These are phyloP conservation scores for Sorex maritimensis DNA, from an alignment of 2,797 vertebrate genomes.

Conservation along the genomic window DNA sequence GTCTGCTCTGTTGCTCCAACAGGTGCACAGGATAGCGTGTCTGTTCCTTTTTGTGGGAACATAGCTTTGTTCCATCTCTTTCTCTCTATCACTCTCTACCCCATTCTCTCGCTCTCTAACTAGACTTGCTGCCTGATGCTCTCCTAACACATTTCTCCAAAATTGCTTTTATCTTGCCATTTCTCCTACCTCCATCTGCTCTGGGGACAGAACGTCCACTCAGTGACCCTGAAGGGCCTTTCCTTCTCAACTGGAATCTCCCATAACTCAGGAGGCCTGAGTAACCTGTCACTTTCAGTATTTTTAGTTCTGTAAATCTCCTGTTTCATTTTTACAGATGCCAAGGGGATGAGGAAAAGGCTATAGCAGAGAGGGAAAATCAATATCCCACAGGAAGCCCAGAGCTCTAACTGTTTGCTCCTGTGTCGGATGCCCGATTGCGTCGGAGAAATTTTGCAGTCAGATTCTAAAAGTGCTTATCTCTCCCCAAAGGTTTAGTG, in stretches of 20 bases:
- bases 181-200: constrained; percentile 62
- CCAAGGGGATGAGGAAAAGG: constrained; percentile 88
- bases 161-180: constrained; percentile 58
- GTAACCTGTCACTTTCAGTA: constrained; percentile 89
- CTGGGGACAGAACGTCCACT: background rate
- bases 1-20: background rate
- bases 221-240: constrained; percentile 38
- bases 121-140: constrained; percentile 24
- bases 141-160: constrained; percentile 58
- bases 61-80: too few relatives aligned
- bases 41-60: background rate
- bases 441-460: constrained; percentile 75
- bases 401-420: constrained; percentile 84
- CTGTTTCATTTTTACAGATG: constrained; percentile 87
- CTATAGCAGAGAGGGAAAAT: constrained; percentile 89
- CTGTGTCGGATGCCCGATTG: constrained; percentile 54
- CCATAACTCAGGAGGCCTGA: constrained; percentile 36
- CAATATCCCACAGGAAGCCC: constrained; percentile 89
- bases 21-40: background rate
- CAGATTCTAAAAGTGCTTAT: constrained; percentile 68
- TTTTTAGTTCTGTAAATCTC: constrained; percentile 90
- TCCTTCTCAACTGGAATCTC: constrained; percentile 8
- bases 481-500: constrained; percentile 61
- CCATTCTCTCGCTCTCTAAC: background rate
- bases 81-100: background rate